Evolutionary conservation across 2,888 invertebrate genomes (phyloP).

Genomic region (Endotricha flammealis): DNA sequence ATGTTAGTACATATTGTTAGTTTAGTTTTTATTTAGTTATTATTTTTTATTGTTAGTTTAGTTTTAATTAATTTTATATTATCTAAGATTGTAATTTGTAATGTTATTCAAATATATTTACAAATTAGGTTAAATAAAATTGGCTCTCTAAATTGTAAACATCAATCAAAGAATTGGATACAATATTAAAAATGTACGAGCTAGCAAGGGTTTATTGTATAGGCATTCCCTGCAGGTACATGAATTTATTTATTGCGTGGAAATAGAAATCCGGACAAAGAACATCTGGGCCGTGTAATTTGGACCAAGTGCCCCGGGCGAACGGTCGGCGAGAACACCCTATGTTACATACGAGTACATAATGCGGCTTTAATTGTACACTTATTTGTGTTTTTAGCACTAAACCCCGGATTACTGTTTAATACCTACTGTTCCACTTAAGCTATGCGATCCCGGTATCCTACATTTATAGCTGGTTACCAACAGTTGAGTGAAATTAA

Average conservation of each 20-base stretch:
- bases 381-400: constrained; percentile 20
- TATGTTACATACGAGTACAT: constrained; percentile 14
- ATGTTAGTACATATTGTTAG: too few species aligned
- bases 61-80: too few species aligned
- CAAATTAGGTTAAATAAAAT: too few species aligned
- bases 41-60: too few species aligned
- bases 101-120: too few species aligned
- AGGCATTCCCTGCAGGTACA: constrained; percentile 7
- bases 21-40: too few species aligned
- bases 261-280: constrained; percentile 32
- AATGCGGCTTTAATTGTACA: constrained; percentile 22
- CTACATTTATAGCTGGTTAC: too few species aligned
- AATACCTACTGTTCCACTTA: background rate
- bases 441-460: constrained; percentile 3
- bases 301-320: constrained; percentile 30
- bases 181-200: constrained; percentile 1
- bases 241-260: constrained; percentile 26
- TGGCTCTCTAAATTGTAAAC: background rate
- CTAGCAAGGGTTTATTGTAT: background rate
- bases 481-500: constrained; percentile 5
- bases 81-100: too few species aligned
- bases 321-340: constrained; percentile 13
- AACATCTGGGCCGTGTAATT: constrained; percentile 34
- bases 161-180: constrained; percentile 1
- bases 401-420: constrained; percentile 10